Conservation (phyloP, 2,888 invertebrate species). For the Caenorhabditis angaria region DNA sequence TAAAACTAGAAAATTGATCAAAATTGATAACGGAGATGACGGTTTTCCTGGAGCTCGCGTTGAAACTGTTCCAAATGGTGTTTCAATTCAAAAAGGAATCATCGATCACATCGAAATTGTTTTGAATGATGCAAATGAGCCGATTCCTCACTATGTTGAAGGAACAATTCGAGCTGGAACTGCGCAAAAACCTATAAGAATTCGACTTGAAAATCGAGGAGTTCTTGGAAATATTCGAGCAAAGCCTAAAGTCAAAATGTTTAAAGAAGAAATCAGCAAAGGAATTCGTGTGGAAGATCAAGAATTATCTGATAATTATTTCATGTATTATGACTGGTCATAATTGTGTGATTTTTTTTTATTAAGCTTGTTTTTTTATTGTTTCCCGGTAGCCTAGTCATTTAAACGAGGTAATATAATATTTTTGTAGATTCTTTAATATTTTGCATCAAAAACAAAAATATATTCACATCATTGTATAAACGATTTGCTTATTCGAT, state of each 20-base stretch:
- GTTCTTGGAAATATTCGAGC: constrained; percentile 26
- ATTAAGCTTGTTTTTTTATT: not conserved
- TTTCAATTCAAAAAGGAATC: constrained; percentile 35
- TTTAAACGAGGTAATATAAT: too few relatives aligned
- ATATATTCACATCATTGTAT: too few relatives aligned
- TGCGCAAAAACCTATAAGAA: constrained; percentile 31
- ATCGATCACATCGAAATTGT: constrained; percentile 36
- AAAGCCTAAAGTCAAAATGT: constrained; percentile 43
- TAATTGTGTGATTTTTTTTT: constrained; percentile 15
- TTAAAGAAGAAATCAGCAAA: constrained; percentile 23
- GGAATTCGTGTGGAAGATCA: constrained; percentile 38
- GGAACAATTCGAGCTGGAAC: constrained; percentile 36
- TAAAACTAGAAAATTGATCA: constrained; percentile 19
- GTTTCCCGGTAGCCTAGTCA: too few relatives aligned
- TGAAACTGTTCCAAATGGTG: constrained; percentile 38
- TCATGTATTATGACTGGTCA: constrained; percentile 47
- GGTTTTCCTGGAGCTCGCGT: constrained; percentile 41
- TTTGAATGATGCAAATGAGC: constrained; percentile 33
- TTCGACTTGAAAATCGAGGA: constrained; percentile 39
- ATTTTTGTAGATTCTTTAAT: too few relatives aligned
- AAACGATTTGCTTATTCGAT: too few relatives aligned
- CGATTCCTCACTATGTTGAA: constrained; percentile 36
- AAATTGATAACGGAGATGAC: constrained; percentile 36
- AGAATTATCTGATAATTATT: constrained; percentile 40
- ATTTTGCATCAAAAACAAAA: too few relatives aligned